Conservation (phyloP, 1,140 invertebrate species). For the Camponotus vicinus region DNA sequence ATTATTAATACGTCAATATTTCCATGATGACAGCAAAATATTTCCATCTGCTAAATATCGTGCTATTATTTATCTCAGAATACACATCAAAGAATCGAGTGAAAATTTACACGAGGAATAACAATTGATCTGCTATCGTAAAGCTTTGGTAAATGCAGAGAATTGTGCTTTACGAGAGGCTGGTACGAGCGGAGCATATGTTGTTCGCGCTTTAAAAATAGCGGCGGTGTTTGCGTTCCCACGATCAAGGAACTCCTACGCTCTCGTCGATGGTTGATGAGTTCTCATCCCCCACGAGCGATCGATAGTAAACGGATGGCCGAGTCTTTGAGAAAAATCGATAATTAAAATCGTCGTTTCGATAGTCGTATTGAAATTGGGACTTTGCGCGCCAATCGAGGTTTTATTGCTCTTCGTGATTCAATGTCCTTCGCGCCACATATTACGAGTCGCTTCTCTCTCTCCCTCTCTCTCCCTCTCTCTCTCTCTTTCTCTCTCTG, state of each 20-base stretch:
- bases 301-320: slow-evolving; percentile 43
- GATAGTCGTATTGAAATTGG: background rate
- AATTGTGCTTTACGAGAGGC: background rate
- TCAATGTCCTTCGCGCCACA: background rate
- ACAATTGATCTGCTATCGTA: slow-evolving; percentile 3
- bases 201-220: slow-evolving; percentile 37
- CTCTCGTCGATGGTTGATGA: slow-evolving; percentile 24
- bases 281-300: background rate
- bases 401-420: background rate
- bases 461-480: background rate
- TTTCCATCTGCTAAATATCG: background rate
- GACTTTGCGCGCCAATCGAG: too few species aligned
- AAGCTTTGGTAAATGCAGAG: background rate
- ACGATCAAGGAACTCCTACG: slow-evolving; percentile 29
- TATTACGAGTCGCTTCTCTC: background rate
- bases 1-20: background rate
- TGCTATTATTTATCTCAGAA: background rate
- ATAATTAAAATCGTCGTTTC: slow-evolving; percentile 43
- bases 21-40: background rate
- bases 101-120: slow-evolving; percentile 17
- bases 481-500: background rate
- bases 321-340: slow-evolving; percentile 27
- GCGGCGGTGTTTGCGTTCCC: slow-evolving; percentile 16
- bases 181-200: background rate
- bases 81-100: background rate